Evolutionary conservation across 2,888 invertebrate genomes (phyloP).

Genomic region (Eupithecia subfuscata): DNA sequence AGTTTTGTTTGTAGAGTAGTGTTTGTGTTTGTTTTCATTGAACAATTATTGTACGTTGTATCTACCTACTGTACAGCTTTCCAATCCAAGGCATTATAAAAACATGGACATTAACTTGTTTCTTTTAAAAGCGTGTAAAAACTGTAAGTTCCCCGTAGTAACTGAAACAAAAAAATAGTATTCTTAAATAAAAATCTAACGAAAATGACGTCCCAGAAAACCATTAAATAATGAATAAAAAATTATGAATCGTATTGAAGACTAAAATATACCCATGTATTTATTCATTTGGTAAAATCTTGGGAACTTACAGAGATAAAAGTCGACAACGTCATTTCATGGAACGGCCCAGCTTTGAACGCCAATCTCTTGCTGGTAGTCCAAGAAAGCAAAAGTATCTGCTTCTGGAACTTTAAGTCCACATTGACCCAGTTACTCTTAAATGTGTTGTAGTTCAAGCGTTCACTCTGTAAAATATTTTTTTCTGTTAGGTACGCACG

Average conservation of each 20-base stretch:
- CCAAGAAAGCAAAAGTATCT: constrained; percentile 56
- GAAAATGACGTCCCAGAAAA: too few species aligned
- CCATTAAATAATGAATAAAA: too few species aligned
- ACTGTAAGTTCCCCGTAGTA: constrained; percentile 66
- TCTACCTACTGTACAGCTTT: neutral
- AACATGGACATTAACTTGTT: constrained; percentile 49
- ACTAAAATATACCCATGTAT: neutral
- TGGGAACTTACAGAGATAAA: constrained; percentile 59
- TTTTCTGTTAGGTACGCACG: neutral
- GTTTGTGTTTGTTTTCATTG: neutral
- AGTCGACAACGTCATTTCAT: constrained; percentile 65
- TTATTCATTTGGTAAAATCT: neutral
- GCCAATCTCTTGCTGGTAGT: constrained; percentile 56
- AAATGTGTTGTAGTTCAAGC: constrained; percentile 61
- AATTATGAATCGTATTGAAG: neutral
- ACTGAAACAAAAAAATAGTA: constrained; percentile 54
- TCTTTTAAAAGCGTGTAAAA: constrained; percentile 66
- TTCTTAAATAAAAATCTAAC: neutral
- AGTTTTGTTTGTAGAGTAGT: neutral
- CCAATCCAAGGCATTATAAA: neutral
- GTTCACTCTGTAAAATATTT: constrained; percentile 49
- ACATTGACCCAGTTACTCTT: constrained; percentile 62
- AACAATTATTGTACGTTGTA: neutral
- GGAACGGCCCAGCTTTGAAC: constrained; percentile 68
- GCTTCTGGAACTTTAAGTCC: constrained; percentile 49